These are phyloP conservation scores for Telenomus remus DNA, from an alignment of 1,140 invertebrate species.

Conservation along the genomic window DNA sequence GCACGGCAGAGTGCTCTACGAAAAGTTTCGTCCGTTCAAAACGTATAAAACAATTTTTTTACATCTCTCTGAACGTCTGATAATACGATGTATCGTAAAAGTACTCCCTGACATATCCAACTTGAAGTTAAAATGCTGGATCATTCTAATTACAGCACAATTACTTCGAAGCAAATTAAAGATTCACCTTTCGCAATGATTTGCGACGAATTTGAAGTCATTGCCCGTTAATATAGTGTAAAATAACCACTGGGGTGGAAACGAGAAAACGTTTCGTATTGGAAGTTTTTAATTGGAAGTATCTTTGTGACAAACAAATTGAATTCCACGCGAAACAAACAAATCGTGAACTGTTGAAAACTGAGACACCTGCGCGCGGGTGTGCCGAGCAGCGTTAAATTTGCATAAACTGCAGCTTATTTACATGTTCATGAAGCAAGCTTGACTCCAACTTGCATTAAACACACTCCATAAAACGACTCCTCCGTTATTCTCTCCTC, in stretches of 20 bases:
- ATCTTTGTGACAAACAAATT: no score
- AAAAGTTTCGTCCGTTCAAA: constrained; percentile 35
- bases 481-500: constrained; percentile 1
- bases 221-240: no score
- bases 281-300: no score
- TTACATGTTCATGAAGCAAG: constrained; percentile 27
- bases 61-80: constrained; percentile 22
- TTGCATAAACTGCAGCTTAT: constrained; percentile 36
- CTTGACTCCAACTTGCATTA: constrained; percentile 24
- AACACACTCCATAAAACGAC: constrained; percentile 12
- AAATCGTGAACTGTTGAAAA: background rate
- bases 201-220: no score
- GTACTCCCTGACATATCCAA: constrained; percentile 40
- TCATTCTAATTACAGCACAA: background rate
- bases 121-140: constrained; percentile 30
- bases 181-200: no score
- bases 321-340: no score
- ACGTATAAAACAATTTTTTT: constrained; percentile 46
- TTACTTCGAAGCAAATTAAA: no score
- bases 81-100: constrained; percentile 30
- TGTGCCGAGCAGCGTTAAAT: constrained; percentile 10
- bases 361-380: background rate
- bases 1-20: constrained; percentile 19
- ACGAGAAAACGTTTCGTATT: background rate
- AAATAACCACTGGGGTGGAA: no score